phyloP scores from a whole-genome alignment of 2,113 vertebrate genomes.

The Coracopsis vasa region DNA sequence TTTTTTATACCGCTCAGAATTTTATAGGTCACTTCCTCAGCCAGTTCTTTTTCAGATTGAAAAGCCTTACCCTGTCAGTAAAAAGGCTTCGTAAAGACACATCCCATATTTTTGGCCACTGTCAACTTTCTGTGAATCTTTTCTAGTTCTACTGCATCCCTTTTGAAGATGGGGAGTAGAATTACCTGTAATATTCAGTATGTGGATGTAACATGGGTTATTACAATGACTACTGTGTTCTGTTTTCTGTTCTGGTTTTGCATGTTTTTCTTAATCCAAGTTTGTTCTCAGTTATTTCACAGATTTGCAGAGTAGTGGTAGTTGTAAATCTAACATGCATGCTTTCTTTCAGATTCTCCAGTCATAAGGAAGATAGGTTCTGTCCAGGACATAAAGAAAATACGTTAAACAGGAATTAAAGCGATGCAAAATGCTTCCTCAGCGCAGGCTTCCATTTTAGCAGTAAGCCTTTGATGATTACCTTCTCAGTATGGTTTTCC shows the following conservation, averaged over 20 bases:
- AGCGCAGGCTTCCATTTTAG: not conserved
- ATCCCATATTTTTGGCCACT: not conserved
- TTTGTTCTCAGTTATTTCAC: not conserved
- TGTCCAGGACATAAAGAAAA: not conserved
- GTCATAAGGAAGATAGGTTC: not conserved
- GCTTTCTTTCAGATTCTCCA: not conserved
- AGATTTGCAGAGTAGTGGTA: not conserved
- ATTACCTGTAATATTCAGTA: not conserved
- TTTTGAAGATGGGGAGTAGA: not conserved
- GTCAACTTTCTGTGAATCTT: not conserved
- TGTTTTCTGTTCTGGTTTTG: not conserved
- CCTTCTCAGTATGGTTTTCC: not conserved
- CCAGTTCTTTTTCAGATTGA: not conserved
- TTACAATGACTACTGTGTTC: not conserved
- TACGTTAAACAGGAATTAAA: not conserved
- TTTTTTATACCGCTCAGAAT: not conserved
- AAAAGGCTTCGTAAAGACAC: not conserved
- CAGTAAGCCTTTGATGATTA: not conserved
- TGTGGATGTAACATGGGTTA: not conserved
- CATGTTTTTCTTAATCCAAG: not conserved
- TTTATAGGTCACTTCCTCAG: not conserved
- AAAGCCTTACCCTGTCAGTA: not conserved
- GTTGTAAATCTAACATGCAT: not conserved
- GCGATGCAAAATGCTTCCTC: not conserved
- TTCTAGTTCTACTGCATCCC: not conserved